Evolutionary conservation across 2,113 vertebrate genomes (phyloP), one percentile per base, ranked within the genome.

Genomic region (Gallinago jamesoni): DNA sequence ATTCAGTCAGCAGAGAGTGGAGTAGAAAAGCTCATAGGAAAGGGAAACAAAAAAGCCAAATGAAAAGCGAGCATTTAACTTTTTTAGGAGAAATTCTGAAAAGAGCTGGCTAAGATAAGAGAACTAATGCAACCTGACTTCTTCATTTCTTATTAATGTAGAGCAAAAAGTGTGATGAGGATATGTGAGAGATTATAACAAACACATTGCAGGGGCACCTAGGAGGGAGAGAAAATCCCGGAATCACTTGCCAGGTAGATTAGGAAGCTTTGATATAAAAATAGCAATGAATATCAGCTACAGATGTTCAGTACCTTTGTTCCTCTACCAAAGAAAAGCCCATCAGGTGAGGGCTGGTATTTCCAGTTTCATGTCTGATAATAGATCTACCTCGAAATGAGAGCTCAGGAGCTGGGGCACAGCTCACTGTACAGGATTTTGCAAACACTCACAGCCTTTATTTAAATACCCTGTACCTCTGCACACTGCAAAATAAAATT

Each of bases 251-350:
- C 84, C 87, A 94, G 74, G 70, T 39, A 95, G 94, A 95, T 90
- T 96, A 91, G 82, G 73, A 90, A 62, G 69, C 84, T 93, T 91
- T 96, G 92, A 93, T 95, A 94, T 55, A 93, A 96, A 94, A 94
- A 93, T 84, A 96, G 89, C 77, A 92, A 47, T 59, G 53, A 80
- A 45, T 93, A 84, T 72, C 74, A 84, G 81, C 89, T 89, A 62
- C 41, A 87, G 70, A 91, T 87, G 41, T 76, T 95, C 66, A 47
- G 60, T 53, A 66, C 59, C 68, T 96, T 96, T 94, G 84, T 86
- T 97, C 82, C 64, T 80, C 35, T 57, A 78, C 57, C 67, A 83
- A 91, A 94, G 75, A 67, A 93, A 88, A 89, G 30, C 39, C 66
- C 53, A 33, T 92, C 57, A 79, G 86, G 31, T 41, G 43, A 84